phyloP scores from a whole-genome alignment of 2,888 invertebrate genomes.

The Epinotia brunnichana region DNA sequence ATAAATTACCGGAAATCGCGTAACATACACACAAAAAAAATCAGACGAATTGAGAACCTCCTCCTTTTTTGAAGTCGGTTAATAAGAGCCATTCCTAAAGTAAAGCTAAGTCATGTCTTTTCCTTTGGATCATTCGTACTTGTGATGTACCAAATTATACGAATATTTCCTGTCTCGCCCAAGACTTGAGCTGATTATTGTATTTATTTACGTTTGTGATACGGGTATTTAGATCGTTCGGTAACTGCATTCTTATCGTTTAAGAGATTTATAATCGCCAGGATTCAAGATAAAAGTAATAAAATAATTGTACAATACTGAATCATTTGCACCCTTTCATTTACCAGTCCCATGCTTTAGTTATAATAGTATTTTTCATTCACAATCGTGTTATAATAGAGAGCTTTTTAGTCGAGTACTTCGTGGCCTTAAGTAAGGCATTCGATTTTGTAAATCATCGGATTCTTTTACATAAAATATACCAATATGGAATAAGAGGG shows the following conservation, averaged over 20 bases:
- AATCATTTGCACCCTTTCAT: slow-evolving; percentile 5
- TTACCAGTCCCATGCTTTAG: neutral
- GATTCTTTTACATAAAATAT: too few species aligned
- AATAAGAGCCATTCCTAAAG: neutral
- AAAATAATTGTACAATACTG: slow-evolving; percentile 41
- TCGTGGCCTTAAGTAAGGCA: too few species aligned
- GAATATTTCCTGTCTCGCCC: slow-evolving; percentile 16
- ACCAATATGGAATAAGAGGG: too few species aligned
- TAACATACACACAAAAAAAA: too few species aligned
- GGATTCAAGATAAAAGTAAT: slow-evolving; percentile 29
- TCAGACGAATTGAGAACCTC: too few species aligned
- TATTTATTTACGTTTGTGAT: slow-evolving; percentile 37
- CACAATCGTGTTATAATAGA: too few species aligned
- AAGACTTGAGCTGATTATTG: slow-evolving; percentile 2
- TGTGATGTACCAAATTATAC: neutral
- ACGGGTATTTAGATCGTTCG: slow-evolving; percentile 49
- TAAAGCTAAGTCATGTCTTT: neutral
- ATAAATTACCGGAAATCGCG: too few species aligned
- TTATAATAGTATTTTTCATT: too few species aligned
- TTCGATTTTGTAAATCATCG: too few species aligned
- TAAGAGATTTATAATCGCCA: slow-evolving; percentile 33
- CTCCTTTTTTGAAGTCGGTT: too few species aligned
- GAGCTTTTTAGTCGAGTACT: too few species aligned
- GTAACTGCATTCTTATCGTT: slow-evolving; percentile 36
- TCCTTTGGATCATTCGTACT: neutral